Base-by-base conservation (phyloP, 2,888 invertebrate genomes). In the Empis livida region DNA sequence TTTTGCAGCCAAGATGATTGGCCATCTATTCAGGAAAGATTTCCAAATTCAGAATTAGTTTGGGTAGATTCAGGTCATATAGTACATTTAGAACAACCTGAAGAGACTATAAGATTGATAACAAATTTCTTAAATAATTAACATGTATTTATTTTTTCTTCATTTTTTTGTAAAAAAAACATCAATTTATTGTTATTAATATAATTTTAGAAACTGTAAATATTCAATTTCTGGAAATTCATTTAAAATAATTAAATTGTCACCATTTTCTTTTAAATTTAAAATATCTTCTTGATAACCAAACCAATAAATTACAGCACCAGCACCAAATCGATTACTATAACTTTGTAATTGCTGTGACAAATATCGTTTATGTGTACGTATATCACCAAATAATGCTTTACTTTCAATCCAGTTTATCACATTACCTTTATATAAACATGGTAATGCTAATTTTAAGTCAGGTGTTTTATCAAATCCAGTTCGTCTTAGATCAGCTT, bases 381-480 rank as follows among this genome's bases (percentile, higher is more conserved):
- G 80, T 53, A 79, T 75, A 70, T 90, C 89, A 4, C 89, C 94
- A 74, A 95, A 95, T n/a, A 87, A 76, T 1, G 94, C 95, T 71
- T 95, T 95, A 58, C 94, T 93, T 69, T 95, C 95, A 50, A 95
- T 89, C 95, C 95, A 95, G 65, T 93, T 89, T 0, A 95, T 77
- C 23, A 94, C 79, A 58, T 80, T 79, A 2, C 87, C 89, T 65
- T 89, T 83, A 20, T 90, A 78, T 30, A 87, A 84, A 52, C 93
- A 82, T 0, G 94, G 94, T 17, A 93, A 77, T 63, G 90, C 88
- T 45, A 95, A 72, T 69, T 91, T 92, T 42, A 92, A 79, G 66
- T 95, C 95, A 0, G 95, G 95, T 2, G 95, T 95, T 71, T 94
- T 95, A 65, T 95, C 94, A 67, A 87, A 95, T 1, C 94, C 94